phyloP scores from a whole-genome alignment of 2,113 vertebrate species.

The Capreolus pygargus region DNA sequence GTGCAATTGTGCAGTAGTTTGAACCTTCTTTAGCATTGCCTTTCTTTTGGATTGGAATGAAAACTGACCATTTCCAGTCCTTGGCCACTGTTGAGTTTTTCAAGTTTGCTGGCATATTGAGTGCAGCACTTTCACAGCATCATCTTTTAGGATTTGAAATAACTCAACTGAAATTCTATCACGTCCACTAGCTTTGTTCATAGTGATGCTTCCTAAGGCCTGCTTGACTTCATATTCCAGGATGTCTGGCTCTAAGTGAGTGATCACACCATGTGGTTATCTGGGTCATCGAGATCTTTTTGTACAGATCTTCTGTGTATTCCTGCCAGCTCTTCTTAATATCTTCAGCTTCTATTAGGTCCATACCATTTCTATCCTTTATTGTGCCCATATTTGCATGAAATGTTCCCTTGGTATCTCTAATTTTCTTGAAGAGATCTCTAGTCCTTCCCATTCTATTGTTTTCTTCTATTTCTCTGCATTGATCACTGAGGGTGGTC shows the following conservation, averaged over 20 bases:
- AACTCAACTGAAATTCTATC: not conserved
- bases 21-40: not conserved
- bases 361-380: not conserved
- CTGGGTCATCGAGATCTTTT: not conserved
- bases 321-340: not conserved
- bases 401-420: not conserved
- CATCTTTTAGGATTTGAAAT: not conserved
- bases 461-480: not conserved
- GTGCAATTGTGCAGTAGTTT: rapidly evolving
- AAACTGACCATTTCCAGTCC: not conserved
- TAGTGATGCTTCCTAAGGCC: not conserved
- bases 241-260: not conserved
- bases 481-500: not conserved
- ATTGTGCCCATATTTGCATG: not conserved
- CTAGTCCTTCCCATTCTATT: not conserved
- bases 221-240: not conserved
- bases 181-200: not conserved
- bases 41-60: not conserved
- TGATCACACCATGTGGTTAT: not conserved
- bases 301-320: not conserved
- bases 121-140: not conserved
- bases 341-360: not conserved
- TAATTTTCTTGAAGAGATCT: not conserved
- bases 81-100: not conserved
- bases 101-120: not conserved